phyloP scores from a whole-genome alignment of 2,113 vertebrate species.

The Tachuris rubrigastra region DNA sequence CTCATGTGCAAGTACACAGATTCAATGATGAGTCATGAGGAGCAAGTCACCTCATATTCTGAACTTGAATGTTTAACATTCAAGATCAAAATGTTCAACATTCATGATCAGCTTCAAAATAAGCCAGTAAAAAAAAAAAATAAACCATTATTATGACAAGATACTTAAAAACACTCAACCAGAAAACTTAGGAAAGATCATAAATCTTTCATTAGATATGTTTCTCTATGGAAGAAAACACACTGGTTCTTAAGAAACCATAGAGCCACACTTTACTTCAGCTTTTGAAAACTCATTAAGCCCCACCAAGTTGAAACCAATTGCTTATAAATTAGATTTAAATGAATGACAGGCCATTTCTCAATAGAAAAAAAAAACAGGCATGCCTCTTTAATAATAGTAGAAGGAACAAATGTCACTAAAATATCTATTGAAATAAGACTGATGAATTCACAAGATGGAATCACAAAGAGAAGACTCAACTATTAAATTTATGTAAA shows the following conservation, averaged over 20 bases:
- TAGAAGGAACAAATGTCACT: neutral
- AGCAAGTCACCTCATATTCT: neutral
- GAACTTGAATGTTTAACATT: neutral
- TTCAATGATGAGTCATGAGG: neutral
- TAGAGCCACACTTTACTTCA: neutral
- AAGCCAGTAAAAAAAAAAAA: neutral
- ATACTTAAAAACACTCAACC: neutral
- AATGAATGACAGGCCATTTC: neutral
- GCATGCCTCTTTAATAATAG: neutral
- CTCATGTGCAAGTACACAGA: neutral
- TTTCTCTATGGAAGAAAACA: neutral
- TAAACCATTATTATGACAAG: neutral
- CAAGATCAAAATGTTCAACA: neutral
- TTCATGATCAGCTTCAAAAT: neutral
- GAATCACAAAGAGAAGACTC: neutral
- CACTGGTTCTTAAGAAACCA: neutral
- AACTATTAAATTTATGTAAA: neutral
- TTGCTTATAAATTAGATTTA: neutral
- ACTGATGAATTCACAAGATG: neutral
- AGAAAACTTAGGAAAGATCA: neutral
- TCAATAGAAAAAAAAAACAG: neutral
- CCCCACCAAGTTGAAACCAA: neutral
- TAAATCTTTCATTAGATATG: neutral
- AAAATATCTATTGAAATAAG: neutral
- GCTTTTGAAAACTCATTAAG: neutral